Percentiles rank a stretch among this genome's conserved stretches.
Conservation (phyloP, 2,113 vertebrate genomes). For the Tauraco erythrolophus region DNA sequence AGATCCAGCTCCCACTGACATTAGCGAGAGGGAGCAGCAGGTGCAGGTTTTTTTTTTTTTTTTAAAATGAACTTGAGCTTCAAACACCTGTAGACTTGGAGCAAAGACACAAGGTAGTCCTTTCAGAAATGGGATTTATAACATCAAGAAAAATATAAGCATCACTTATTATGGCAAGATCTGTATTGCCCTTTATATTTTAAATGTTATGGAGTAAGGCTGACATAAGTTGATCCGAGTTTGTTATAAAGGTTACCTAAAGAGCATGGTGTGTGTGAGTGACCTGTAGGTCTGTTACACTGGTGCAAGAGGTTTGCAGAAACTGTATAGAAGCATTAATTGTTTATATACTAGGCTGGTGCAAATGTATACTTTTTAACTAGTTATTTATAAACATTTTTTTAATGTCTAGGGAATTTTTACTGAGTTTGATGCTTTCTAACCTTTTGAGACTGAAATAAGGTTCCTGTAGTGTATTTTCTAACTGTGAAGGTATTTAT, state of each 20-base stretch:
- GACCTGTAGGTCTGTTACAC: neutral
- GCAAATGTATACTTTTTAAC: neutral
- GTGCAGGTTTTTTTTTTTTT: neutral
- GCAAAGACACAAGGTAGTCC: neutral
- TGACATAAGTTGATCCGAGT: conserved; percentile 18
- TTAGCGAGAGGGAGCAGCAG: neutral
- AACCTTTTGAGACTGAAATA: neutral
- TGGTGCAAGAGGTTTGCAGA: neutral
- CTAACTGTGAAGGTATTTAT: neutral
- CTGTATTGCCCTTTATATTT: conserved; percentile 40
- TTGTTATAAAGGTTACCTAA: conserved; percentile 54
- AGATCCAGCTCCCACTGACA: neutral
- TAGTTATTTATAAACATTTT: neutral
- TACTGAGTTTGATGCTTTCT: neutral
- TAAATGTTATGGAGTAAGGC: conserved; percentile 49
- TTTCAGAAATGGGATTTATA: neutral
- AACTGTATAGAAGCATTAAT: neutral
- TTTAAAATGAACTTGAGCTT: neutral
- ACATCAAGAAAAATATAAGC: conserved; percentile 28
- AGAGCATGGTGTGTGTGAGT: neutral
- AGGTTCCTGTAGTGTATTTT: neutral
- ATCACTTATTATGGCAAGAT: neutral
- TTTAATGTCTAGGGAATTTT: neutral
- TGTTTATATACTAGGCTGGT: neutral
- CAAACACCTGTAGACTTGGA: neutral